phyloP scores from a whole-genome alignment of 2,888 invertebrate genomes.

The Lithophane ornitopus region DNA sequence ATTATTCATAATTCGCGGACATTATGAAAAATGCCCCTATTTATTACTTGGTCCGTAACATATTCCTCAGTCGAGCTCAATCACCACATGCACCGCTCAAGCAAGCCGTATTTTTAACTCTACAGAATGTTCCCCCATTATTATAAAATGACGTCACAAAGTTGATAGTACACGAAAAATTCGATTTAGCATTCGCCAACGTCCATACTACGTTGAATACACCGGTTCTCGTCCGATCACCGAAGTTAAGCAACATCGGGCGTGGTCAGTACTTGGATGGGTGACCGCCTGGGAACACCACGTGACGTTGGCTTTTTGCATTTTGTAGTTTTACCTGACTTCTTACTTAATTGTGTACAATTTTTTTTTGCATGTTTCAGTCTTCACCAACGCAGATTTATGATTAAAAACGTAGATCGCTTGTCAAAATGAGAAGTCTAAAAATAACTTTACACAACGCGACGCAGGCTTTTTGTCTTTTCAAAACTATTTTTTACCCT shows the following conservation, averaged over 20 bases:
- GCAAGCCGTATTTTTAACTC: no score
- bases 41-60: no score
- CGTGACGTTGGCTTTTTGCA: slow-evolving; percentile 80
- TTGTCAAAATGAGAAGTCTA: not conserved
- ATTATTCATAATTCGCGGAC: no score
- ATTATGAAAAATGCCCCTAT: no score
- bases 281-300: slow-evolving; percentile 84
- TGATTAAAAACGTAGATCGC: no score
- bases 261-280: slow-evolving; percentile 86
- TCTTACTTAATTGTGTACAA: no score
- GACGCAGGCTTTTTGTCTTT: no score
- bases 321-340: not conserved
- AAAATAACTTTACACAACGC: no score
- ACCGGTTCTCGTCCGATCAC: slow-evolving; percentile 89
- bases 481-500: no score
- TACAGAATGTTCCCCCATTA: not conserved
- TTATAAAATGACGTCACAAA: not conserved
- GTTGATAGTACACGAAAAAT: not conserved
- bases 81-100: no score
- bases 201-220: slow-evolving; percentile 87
- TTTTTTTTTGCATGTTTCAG: not conserved
- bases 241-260: slow-evolving; percentile 88
- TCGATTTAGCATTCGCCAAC: slow-evolving; percentile 60
- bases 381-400: no score
- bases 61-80: not conserved